These are phyloP conservation scores for Shinisaurus crocodilurus DNA, from an alignment of 2,113 vertebrate species.

Conservation along the genomic window DNA sequence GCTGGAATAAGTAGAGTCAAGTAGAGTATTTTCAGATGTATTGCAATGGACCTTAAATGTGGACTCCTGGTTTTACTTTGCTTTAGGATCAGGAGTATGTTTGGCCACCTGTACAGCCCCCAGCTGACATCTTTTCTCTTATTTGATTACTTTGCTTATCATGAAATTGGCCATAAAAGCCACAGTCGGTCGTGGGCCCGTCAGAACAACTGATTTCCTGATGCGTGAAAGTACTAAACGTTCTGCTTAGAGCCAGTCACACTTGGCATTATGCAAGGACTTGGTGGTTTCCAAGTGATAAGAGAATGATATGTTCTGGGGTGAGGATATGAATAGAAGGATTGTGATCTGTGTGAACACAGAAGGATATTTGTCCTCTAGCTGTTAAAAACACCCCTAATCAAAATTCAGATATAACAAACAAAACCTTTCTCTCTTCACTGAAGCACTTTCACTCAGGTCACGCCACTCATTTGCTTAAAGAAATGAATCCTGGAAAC, in stretches of 20 bases:
- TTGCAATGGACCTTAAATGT: background rate
- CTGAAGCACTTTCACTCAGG: background rate
- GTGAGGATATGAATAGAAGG: constrained; percentile 37
- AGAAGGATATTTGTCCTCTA: constrained; percentile 60
- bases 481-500: background rate
- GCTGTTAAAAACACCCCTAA: constrained; percentile 46
- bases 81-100: background rate
- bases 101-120: background rate
- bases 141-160: background rate
- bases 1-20: background rate
- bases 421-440: background rate
- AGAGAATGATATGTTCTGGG: constrained; percentile 38
- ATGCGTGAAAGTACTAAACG: background rate
- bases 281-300: constrained; percentile 53
- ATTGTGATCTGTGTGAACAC: constrained; percentile 39
- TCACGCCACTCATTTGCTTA: background rate
- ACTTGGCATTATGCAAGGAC: constrained; percentile 43
- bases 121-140: background rate
- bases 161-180: background rate
- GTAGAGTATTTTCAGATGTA: background rate
- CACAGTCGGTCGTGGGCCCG: background rate
- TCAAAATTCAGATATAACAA: constrained; percentile 37
- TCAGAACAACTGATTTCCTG: background rate
- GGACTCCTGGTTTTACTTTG: background rate
- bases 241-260: constrained; percentile 46